These are phyloP conservation scores for Picus viridis DNA, from an alignment of 2,797 vertebrate genomes.

Conservation along the genomic window DNA sequence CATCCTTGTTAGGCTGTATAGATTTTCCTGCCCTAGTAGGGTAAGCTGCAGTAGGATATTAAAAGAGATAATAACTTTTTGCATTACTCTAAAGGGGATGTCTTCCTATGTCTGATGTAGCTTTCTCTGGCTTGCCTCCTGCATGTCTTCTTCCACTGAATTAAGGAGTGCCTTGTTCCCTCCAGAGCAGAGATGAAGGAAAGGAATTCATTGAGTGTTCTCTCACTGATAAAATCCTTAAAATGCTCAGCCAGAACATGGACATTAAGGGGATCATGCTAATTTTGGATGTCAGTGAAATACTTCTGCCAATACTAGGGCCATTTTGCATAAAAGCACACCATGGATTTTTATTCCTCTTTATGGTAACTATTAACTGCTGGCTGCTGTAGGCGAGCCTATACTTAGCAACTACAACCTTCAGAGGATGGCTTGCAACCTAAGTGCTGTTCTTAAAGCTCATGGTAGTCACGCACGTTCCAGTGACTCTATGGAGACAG, in stretches of 20 bases:
- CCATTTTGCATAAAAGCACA: neutral
- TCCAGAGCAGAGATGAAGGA: neutral
- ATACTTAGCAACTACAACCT: neutral
- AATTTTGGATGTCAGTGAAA: neutral
- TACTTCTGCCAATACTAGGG: neutral
- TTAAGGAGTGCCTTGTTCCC: neutral
- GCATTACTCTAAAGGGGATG: neutral
- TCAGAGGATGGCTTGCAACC: neutral
- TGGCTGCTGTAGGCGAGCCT: neutral
- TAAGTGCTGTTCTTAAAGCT: neutral
- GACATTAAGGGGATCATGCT: neutral
- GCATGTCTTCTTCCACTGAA: neutral
- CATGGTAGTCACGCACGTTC: neutral
- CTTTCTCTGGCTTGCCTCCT: constrained; percentile 7
- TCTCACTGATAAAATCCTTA: neutral
- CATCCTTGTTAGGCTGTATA: constrained; percentile 51
- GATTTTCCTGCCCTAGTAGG: constrained; percentile 40
- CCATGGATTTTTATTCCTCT: neutral
- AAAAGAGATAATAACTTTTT: constrained; percentile 53
- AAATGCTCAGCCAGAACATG: neutral
- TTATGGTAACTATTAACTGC: neutral
- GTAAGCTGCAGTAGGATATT: constrained; percentile 53
- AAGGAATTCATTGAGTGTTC: neutral
- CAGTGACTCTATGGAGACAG: neutral
- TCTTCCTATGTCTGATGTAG: constrained; percentile 10